These are phyloP conservation scores for Drosophila persimilis DNA, from an alignment of 1,140 invertebrate genomes.

Conservation along the genomic window DNA sequence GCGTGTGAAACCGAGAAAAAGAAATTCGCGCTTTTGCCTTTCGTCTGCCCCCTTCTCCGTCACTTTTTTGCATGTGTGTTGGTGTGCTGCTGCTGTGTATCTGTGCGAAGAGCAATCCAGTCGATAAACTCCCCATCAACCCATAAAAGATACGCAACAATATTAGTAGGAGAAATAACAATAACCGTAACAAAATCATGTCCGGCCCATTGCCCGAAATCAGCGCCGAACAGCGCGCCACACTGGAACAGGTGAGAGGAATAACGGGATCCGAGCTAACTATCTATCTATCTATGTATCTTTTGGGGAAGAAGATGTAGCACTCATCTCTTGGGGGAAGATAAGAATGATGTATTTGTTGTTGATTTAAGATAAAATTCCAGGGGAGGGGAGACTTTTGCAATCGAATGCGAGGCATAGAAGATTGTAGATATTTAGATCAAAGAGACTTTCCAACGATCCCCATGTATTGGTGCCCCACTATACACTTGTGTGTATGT, in stretches of 20 bases:
- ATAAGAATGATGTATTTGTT: too few relatives aligned
- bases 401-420: too few relatives aligned
- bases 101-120: constrained; percentile 34
- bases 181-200: constrained; percentile 43
- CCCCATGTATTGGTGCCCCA: too few relatives aligned
- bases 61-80: constrained; percentile 1
- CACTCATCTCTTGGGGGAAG: not conserved
- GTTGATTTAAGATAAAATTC: too few relatives aligned
- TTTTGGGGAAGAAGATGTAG: too few relatives aligned
- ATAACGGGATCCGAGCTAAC: too few relatives aligned
- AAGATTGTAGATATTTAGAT: too few relatives aligned
- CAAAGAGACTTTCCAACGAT: too few relatives aligned
- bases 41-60: constrained; percentile 13
- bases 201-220: constrained; percentile 72
- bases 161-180: constrained; percentile 31
- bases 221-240: constrained; percentile 63
- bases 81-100: constrained; percentile 7
- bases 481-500: too few relatives aligned
- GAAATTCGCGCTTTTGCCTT: constrained; percentile 46
- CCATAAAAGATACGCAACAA: constrained; percentile 24
- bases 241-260: constrained; percentile 65
- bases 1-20: constrained; percentile 58
- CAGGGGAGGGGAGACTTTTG: too few relatives aligned
- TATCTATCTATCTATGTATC: too few relatives aligned
- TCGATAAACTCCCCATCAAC: constrained; percentile 12